Evolutionary conservation across 2,113 vertebrate genomes (phyloP).

Genomic region (Fregetta grallaria): DNA sequence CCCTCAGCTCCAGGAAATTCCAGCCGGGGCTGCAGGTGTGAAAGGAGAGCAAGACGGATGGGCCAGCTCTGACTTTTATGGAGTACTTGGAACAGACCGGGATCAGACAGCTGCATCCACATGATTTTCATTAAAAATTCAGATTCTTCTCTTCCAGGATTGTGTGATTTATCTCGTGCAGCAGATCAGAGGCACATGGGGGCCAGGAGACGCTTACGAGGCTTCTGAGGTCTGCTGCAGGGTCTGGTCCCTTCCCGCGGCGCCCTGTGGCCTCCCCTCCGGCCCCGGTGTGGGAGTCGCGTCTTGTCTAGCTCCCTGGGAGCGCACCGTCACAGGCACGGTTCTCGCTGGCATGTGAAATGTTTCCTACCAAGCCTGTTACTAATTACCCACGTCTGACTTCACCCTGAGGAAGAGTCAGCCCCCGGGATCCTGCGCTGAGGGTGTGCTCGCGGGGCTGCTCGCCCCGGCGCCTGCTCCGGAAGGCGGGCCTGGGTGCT

Average conservation of each 20-base stretch:
- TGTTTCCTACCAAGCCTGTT: background rate
- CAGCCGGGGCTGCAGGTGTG: constrained; percentile 63
- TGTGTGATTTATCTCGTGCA: constrained; percentile 82
- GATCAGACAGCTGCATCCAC: constrained; percentile 69
- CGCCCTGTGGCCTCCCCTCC: background rate
- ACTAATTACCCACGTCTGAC: background rate
- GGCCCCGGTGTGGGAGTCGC: background rate
- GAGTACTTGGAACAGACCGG: constrained; percentile 50
- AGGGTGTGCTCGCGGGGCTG: background rate
- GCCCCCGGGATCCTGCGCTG: background rate
- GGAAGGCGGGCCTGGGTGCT: background rate
- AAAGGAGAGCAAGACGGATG: constrained; percentile 59
- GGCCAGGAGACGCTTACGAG: background rate
- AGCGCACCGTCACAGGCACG: fast-evolving
- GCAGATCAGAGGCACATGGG: constrained; percentile 69
- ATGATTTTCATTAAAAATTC: constrained; percentile 89
- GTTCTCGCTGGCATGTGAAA: background rate
- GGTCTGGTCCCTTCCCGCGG: background rate
- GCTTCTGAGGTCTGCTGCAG: background rate
- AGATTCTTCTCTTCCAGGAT: constrained; percentile 80
- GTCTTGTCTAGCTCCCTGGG: background rate
- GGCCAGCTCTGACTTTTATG: constrained; percentile 61
- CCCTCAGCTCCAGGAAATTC: constrained; percentile 16
- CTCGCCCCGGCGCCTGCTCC: background rate
- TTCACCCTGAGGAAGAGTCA: background rate